Conservation (phyloP, 2,888 invertebrate genomes). For the Odontocolon sp. region DNA sequence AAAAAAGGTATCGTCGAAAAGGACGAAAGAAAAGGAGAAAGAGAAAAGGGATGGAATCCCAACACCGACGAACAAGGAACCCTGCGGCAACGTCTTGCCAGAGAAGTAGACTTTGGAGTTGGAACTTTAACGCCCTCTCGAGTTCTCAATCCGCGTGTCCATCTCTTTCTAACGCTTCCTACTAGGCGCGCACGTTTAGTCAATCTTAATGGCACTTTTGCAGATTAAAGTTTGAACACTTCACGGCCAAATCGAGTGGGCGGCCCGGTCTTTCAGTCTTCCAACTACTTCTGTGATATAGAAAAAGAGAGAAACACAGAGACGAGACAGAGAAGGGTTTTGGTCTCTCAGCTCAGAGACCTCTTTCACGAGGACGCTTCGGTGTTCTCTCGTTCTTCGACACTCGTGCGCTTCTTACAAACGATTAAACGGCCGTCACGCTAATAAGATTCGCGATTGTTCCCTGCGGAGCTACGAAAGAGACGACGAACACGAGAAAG, state of each 20-base stretch:
- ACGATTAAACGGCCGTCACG: slow-evolving; percentile 48
- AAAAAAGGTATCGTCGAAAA: slow-evolving; percentile 46
- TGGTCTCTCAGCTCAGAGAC: not conserved
- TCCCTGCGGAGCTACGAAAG: not conserved
- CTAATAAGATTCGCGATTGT: slow-evolving; percentile 52
- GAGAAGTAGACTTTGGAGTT: slow-evolving; percentile 76
- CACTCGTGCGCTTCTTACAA: slow-evolving; percentile 37
- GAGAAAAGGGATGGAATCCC: slow-evolving; percentile 61
- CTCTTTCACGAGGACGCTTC: not conserved
- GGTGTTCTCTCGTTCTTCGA: slow-evolving; percentile 7
- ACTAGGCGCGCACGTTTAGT: slow-evolving; percentile 68
- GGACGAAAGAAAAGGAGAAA: slow-evolving; percentile 29
- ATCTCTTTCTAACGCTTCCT: slow-evolving; percentile 18
- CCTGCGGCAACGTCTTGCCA: slow-evolving; percentile 47
- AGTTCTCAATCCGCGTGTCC: slow-evolving; percentile 46
- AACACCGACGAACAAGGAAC: slow-evolving; percentile 52
- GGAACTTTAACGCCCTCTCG: slow-evolving; percentile 72
- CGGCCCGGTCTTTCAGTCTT: slow-evolving; percentile 18
- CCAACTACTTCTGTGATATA: not conserved
- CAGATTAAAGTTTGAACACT: slow-evolving; percentile 76
- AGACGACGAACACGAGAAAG: slow-evolving; percentile 17
- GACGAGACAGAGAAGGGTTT: slow-evolving; percentile 25
- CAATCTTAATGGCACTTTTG: slow-evolving; percentile 74
- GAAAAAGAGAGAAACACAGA: slow-evolving; percentile 26
- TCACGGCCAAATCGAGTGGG: slow-evolving; percentile 60